Percentiles rank a stretch among this genome's conserved stretches.
Evolutionary conservation across 2,113 vertebrate species (phyloP).

Genomic region (Propithecus coquereli): DNA sequence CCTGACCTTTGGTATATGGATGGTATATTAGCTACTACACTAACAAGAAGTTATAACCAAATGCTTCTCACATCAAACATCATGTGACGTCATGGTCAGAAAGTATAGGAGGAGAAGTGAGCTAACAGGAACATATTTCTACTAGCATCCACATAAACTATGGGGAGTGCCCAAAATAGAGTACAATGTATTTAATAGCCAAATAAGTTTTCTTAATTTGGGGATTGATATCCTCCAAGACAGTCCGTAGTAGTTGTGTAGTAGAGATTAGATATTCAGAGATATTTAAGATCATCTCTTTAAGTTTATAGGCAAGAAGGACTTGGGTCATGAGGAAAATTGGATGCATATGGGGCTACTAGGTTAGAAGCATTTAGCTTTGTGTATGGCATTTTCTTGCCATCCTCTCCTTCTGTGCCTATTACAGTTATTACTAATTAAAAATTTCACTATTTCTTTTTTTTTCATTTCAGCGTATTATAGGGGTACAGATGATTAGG

Average conservation of each 20-base stretch:
- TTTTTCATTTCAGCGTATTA: no score
- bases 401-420: neutral
- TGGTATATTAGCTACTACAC: neutral
- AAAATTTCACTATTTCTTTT: neutral
- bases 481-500: no score
- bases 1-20: neutral
- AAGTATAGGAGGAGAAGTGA: neutral
- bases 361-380: neutral
- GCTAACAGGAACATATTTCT: neutral
- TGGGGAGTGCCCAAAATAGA: neutral
- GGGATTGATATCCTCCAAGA: neutral
- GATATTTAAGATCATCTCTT: neutral
- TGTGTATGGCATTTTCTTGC: neutral
- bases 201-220: neutral
- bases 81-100: neutral
- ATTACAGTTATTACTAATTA: neutral
- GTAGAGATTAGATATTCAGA: neutral
- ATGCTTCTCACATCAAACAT: neutral
- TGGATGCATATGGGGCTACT: neutral
- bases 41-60: neutral
- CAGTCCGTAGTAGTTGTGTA: neutral
- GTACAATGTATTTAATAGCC: neutral
- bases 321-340: neutral
- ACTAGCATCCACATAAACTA: neutral
- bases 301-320: neutral